Evolutionary conservation across 2,113 vertebrate genomes (phyloP).

Genomic region (Gallinago media): DNA sequence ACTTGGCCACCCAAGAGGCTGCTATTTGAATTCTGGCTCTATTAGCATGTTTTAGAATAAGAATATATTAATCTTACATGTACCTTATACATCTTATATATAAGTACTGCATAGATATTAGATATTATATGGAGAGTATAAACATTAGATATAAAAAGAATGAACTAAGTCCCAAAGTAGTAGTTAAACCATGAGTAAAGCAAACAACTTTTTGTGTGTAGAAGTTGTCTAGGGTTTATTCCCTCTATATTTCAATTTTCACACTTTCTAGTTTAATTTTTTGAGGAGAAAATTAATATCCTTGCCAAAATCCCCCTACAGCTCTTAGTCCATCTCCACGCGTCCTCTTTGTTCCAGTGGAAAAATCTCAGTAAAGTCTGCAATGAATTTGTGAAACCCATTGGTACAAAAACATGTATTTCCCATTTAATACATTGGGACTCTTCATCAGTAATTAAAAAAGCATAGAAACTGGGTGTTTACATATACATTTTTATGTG

Average conservation of each 20-base stretch:
- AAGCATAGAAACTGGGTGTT: not conserved
- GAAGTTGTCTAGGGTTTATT: not conserved
- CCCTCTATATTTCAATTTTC: not conserved
- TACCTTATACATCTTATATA: not conserved
- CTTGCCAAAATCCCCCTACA: not conserved
- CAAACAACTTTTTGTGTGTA: not conserved
- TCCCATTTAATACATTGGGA: not conserved
- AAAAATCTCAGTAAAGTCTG: not conserved
- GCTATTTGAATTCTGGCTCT: not conserved
- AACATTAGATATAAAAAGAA: not conserved
- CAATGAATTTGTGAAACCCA: not conserved
- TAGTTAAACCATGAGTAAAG: not conserved
- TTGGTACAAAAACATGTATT: not conserved
- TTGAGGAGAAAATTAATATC: not conserved
- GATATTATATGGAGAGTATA: not conserved
- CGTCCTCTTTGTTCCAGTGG: not conserved
- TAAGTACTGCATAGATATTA: not conserved
- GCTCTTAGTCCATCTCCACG: not conserved
- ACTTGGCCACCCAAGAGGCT: not conserved
- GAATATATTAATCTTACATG: not conserved
- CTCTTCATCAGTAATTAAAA: not conserved
- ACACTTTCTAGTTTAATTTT: not conserved
- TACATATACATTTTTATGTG: not conserved
- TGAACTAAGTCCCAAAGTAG: not conserved
- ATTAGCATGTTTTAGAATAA: not conserved